phyloP scores from a whole-genome alignment of 2,888 invertebrate species.

The Eudemis profundana region DNA sequence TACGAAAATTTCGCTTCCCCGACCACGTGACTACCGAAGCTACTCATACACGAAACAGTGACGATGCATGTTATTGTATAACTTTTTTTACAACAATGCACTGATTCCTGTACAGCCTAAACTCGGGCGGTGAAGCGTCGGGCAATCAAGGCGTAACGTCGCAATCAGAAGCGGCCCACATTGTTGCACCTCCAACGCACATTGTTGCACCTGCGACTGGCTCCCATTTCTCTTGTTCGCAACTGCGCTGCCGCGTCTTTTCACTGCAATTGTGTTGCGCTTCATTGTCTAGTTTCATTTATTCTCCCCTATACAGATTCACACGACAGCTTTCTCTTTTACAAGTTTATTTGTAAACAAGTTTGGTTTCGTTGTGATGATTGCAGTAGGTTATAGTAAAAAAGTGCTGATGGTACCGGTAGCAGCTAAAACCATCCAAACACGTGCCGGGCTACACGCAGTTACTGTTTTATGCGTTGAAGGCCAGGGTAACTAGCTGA shows the following conservation, averaged over 20 bases:
- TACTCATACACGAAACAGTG: neutral
- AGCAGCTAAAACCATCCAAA: too few species aligned
- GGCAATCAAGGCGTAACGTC: constrained; percentile 57
- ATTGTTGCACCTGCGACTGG: constrained; percentile 75
- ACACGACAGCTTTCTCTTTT: constrained; percentile 68
- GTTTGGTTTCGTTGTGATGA: constrained; percentile 49
- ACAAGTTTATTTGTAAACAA: constrained; percentile 58
- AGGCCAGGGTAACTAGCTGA: too few species aligned
- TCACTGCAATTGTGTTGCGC: constrained; percentile 79
- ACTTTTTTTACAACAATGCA: constrained; percentile 27
- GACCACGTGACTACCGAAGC: neutral
- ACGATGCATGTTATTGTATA: neutral
- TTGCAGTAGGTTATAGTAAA: constrained; percentile 33
- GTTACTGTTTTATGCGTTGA: too few species aligned
- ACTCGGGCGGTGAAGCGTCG: constrained; percentile 56
- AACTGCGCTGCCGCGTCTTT: constrained; percentile 77
- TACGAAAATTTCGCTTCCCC: neutral
- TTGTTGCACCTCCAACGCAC: constrained; percentile 62
- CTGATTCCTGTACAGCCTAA: constrained; percentile 32
- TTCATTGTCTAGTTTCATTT: constrained; percentile 79
- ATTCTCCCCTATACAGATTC: constrained; percentile 57
- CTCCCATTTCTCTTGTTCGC: constrained; percentile 73
- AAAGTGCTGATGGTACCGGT: too few species aligned
- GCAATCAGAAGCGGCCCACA: constrained; percentile 57
- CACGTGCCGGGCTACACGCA: too few species aligned